Evolutionary conservation across 1,140 invertebrate species (phyloP).

Genomic region (Heliconius congener): DNA sequence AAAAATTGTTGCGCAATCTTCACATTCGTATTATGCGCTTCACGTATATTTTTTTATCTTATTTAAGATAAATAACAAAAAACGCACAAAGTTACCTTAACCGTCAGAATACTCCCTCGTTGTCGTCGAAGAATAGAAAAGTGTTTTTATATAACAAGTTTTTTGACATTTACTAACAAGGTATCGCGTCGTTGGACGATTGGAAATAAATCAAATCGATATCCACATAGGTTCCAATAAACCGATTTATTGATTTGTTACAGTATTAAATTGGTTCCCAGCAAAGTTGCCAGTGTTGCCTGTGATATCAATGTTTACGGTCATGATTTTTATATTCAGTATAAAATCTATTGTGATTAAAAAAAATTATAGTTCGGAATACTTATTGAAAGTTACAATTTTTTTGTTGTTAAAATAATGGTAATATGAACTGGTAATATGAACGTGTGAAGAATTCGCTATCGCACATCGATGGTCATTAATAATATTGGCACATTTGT

Average conservation of each 20-base stretch:
- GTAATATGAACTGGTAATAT: neutral
- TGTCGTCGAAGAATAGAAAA: constrained; percentile 27
- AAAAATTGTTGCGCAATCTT: neutral
- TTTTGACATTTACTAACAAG: constrained; percentile 80
- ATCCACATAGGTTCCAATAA: constrained; percentile 78
- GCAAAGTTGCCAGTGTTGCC: constrained; percentile 47
- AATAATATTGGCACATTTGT: constrained; percentile 57
- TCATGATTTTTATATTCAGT: constrained; percentile 23
- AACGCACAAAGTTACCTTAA: constrained; percentile 22
- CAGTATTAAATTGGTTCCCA: constrained; percentile 79
- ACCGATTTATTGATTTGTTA: constrained; percentile 81
- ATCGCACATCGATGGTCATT: constrained; percentile 21
- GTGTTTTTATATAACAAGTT: constrained; percentile 53
- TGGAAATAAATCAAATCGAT: constrained; percentile 78
- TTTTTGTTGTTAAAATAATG: neutral
- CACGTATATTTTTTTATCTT: constrained; percentile 14
- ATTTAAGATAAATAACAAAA: constrained; percentile 22
- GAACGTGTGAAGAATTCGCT: constrained; percentile 25
- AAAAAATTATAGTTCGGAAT: neutral
- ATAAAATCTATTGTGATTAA: neutral
- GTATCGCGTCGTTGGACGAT: constrained; percentile 62
- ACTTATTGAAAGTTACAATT: neutral
- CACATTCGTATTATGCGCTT: neutral
- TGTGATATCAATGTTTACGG: constrained; percentile 48
- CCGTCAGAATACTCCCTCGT: constrained; percentile 17